Base-by-base conservation (phyloP, 2,888 invertebrate species). In the Ptilodon capucinus region DNA sequence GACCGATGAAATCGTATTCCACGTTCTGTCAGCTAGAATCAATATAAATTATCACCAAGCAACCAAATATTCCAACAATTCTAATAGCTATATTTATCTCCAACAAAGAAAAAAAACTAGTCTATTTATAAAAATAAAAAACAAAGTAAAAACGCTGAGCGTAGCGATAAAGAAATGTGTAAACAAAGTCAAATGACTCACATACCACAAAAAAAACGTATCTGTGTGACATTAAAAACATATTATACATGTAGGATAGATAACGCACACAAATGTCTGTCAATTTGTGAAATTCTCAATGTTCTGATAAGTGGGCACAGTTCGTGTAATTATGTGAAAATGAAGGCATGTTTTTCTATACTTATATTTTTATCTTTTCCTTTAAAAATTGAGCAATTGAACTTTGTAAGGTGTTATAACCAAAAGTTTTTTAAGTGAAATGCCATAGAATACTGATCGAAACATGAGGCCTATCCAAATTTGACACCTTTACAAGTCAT, bases 171-270 rank as follows among this genome's bases (percentile, higher is more conserved):
- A 40, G 30, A 40, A 19, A 42, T 44, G 44, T 57, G 64, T 60
- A 61, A 64, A 69, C 71, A 72, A 65, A 57, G 64, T 64, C 61
- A 62, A 66, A 64, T 69, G 70, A 73, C 58, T 72, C 71, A 72
- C 47, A 18, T 47, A 30, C 39, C 40, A 48, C 42, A 56, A 21
- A 40, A 30, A 19, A 11, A 23, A 4, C 11, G 42, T 35, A 34
- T 13, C 35, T 32, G 40, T 42, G 44, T 19, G 38, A 35, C 35
- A 35, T 17, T 17, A 35, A 9, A 6, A 13, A 11, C 0, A 28
- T n/a, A n/a, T n/a, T n/a, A n/a, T n/a, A n/a, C n/a, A n/a, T n/a
- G n/a, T n/a, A n/a, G n/a, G n/a, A n/a, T 9, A 47, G 41, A 62
- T 50, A 51, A 48, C 40, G 13, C 39, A 44, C 42, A 39, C 23